Evolutionary conservation across 2,113 vertebrate species (phyloP).

Genomic region (Epinephelus fuscoguttatus): DNA sequence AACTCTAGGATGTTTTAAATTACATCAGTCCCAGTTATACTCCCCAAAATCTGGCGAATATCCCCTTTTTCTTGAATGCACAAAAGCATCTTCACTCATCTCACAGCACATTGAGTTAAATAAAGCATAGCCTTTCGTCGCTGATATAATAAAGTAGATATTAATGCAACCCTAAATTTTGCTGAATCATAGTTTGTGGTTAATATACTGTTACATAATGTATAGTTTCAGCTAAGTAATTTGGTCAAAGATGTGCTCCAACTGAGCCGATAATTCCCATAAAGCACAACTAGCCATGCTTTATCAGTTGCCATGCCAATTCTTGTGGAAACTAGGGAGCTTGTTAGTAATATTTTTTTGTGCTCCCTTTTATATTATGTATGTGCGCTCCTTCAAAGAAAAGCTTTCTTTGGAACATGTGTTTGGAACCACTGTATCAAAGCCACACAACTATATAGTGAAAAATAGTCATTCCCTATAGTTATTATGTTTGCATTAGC

Average conservation of each 20-base stretch:
- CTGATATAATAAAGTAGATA: slow-evolving; percentile 44
- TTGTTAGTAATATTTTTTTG: slow-evolving; percentile 32
- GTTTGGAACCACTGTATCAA: slow-evolving; percentile 16
- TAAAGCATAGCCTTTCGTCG: slow-evolving; percentile 38
- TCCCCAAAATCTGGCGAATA: slow-evolving; percentile 30
- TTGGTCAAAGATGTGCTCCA: slow-evolving; percentile 66
- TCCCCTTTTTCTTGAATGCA: slow-evolving; percentile 20
- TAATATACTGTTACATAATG: slow-evolving; percentile 68
- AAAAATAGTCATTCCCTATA: background rate
- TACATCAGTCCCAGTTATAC: slow-evolving; percentile 30
- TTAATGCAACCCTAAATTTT: slow-evolving; percentile 46
- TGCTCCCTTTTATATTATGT: slow-evolving; percentile 30
- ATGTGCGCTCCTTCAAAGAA: slow-evolving; percentile 37
- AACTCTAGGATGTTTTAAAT: slow-evolving; percentile 49
- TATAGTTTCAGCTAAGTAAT: slow-evolving; percentile 62
- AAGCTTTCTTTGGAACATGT: slow-evolving; percentile 11
- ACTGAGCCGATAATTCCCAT: slow-evolving; percentile 63
- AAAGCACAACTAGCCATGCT: slow-evolving; percentile 64
- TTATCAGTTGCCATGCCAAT: slow-evolving; percentile 59
- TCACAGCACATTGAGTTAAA: slow-evolving; percentile 36
- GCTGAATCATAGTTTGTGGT: slow-evolving; percentile 64
- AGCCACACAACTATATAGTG: background rate
- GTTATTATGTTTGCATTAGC: background rate
- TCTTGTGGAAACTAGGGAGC: slow-evolving; percentile 41
- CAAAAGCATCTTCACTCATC: slow-evolving; percentile 29